These are phyloP conservation scores for Nephrocerus scutellatus DNA, from an alignment of 2,888 invertebrate species.

Conservation along the genomic window DNA sequence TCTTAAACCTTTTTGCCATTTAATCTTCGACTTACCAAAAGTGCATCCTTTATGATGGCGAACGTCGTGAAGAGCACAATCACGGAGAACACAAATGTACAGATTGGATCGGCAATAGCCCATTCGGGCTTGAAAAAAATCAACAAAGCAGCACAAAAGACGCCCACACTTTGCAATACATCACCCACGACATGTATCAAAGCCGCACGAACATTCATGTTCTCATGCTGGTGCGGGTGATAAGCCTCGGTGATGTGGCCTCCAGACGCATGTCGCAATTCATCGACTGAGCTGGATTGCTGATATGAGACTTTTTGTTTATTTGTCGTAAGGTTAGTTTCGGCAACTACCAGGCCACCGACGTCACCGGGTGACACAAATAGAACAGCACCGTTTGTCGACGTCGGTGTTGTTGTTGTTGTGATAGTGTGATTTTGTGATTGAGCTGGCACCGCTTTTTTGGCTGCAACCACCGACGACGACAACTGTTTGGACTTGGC, in stretches of 20 bases:
- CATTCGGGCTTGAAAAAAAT: conserved; percentile 88
- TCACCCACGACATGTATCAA: conserved; percentile 96
- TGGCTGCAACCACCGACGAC: too few relatives aligned
- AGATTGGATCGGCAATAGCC: conserved; percentile 92
- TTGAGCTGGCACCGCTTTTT: too few relatives aligned
- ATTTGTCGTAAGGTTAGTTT: too few relatives aligned
- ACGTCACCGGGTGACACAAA: too few relatives aligned
- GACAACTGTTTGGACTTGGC: too few relatives aligned
- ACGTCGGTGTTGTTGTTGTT: too few relatives aligned
- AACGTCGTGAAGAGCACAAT: conserved; percentile 89
- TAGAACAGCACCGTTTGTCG: too few relatives aligned
- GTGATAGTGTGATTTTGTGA: too few relatives aligned
- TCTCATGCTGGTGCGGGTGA: too few relatives aligned
- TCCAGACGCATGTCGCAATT: conserved; percentile 35
- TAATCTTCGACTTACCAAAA: conserved; percentile 59
- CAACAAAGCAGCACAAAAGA: conserved; percentile 81
- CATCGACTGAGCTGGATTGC: conserved; percentile 32
- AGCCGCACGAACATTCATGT: conserved; percentile 91
- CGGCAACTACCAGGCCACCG: too few relatives aligned
- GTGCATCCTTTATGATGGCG: conserved; percentile 85
- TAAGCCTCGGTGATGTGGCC: too few relatives aligned
- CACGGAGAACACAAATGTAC: conserved; percentile 91
- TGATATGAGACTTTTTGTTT: conserved; percentile 38
- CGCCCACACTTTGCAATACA: conserved; percentile 89
- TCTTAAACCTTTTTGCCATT: too few relatives aligned